A percentile compares a stretch with the other conserved stretches of the same genome.
phyloP scores from a whole-genome alignment of 2,797 vertebrate species.

The Oophaga sylvatica region DNA sequence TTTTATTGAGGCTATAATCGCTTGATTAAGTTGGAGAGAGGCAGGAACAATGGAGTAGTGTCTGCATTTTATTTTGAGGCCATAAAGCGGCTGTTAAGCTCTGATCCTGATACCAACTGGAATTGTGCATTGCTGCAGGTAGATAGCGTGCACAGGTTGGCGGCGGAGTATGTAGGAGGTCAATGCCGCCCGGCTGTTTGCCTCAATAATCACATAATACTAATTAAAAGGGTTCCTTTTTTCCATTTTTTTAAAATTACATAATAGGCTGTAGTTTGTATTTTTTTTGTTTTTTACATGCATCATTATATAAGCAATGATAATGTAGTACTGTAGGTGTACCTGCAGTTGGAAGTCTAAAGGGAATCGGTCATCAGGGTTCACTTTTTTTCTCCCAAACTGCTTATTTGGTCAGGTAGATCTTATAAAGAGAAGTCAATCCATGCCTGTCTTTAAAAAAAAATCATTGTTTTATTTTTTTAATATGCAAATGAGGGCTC shows the following conservation, averaged over 20 bases:
- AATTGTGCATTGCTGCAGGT: slow-evolving; percentile 16
- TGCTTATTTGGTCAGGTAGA: too few species aligned
- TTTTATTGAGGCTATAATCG: slow-evolving; percentile 62
- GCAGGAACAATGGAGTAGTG: slow-evolving; percentile 58
- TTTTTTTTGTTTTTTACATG: too few species aligned
- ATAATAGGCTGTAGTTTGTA: too few species aligned
- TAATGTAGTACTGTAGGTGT: too few species aligned
- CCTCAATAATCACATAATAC: neutral
- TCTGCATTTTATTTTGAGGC: slow-evolving; percentile 55
- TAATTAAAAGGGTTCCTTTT: neutral
- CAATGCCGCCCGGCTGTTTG: neutral
- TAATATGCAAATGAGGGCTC: too few species aligned
- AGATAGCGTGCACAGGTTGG: slow-evolving; percentile 33
- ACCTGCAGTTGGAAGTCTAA: too few species aligned
- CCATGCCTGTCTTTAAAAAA: too few species aligned
- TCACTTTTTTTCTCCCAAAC: too few species aligned
- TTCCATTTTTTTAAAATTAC: neutral
- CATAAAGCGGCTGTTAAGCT: slow-evolving; percentile 46
- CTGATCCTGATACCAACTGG: slow-evolving; percentile 43
- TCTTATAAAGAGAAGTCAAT: too few species aligned
- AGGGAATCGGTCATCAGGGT: too few species aligned
- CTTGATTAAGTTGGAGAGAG: slow-evolving; percentile 61
- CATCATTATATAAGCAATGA: too few species aligned
- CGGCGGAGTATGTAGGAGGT: slow-evolving; percentile 13
- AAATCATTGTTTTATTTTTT: too few species aligned